Base-by-base conservation (phyloP, 2,113 vertebrate species). In the Montifringilla adamsi region DNA sequence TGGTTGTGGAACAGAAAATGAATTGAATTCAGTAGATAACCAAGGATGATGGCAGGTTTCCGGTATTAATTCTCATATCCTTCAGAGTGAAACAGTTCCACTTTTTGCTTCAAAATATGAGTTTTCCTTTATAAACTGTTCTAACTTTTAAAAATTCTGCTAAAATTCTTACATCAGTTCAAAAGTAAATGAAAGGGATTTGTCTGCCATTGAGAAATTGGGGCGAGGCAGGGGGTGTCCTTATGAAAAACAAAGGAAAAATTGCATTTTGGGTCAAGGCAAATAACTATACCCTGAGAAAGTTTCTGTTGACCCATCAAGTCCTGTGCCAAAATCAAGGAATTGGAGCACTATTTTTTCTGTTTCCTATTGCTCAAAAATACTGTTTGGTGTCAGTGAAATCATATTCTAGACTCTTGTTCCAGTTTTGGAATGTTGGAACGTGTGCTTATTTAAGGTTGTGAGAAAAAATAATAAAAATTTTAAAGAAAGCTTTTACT, bases 201-300 rank as follows among this genome's bases (percentile, higher is more conserved):
- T 82, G 41, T 10, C 59, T 75, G 10, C 62, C 37, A 47, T 4
- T 20, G 39, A 75, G 35, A 78, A 84, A 55, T 35, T 0, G 1
- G 53, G 19, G 30, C 3, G 3, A 6, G 6, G 3, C 4, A 2
- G 10, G 9, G 5, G 6, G 3, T 62, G 47, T 43, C 60, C 10
- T 92, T 92, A 33, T 69, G 31, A 62, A 86, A 41, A 77, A 66
- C 16, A 83, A 69, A 53, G 6, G 15, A 11, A 86, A 76, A 89
- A 10, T 6, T 49, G 6, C 2, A 21, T 78, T 95, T 91, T 77
- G 21, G 4, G 7, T 77, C 28, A 55, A 77, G 44, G 2, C 8
- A 67, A 49, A 50, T 63, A 62, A 22, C 9, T 52, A 31, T 2
- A 4, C 2, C 4, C 18, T 53, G 27, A 4, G 72, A 53, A 37